These are phyloP conservation scores for Helobdella robusta DNA, from an alignment of 2,888 invertebrate species.

Conservation along the genomic window DNA sequence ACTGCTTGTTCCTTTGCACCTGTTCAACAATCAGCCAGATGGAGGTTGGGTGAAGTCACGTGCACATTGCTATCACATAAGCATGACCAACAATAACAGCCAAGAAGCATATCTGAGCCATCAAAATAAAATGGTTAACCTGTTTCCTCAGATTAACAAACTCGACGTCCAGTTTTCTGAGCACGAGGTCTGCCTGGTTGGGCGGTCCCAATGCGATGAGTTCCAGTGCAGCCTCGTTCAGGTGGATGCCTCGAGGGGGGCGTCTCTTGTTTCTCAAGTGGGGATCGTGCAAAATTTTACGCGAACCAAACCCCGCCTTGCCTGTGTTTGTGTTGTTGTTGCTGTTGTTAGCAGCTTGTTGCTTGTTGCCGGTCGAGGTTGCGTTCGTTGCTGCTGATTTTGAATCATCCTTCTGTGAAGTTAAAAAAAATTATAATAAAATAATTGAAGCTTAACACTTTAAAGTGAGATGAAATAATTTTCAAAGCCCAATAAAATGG, in stretches of 20 bases:
- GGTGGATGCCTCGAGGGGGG: conserved; percentile 90
- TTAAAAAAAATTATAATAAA: too few relatives aligned
- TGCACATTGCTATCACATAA: too few relatives aligned
- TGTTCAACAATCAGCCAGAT: too few relatives aligned
- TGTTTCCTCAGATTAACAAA: conserved; percentile 86
- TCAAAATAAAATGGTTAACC: conserved; percentile 62
- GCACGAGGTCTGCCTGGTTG: conserved; percentile 69
- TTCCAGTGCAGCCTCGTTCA: conserved; percentile 91
- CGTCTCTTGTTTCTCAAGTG: conserved; percentile 57
- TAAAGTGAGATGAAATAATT: too few relatives aligned
- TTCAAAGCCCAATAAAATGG: too few relatives aligned
- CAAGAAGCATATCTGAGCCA: not conserved
- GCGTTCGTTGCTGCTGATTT: conserved; percentile 25
- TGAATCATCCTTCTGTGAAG: conserved; percentile 30
- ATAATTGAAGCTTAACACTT: too few relatives aligned
- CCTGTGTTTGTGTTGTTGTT: conserved; percentile 10
- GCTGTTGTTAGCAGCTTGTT: not conserved
- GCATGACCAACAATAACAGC: too few relatives aligned
- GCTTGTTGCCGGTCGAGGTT: not conserved
- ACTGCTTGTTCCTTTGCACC: conserved; percentile 91
- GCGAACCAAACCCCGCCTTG: conserved; percentile 31
- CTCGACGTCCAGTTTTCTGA: conserved; percentile 84
- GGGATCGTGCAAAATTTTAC: conserved; percentile 55
- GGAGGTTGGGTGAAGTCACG: too few relatives aligned
- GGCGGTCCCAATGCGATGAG: conserved; percentile 71